Evolutionary conservation across 2,888 invertebrate genomes (phyloP).

Genomic region (Synergus umbraculus): DNA sequence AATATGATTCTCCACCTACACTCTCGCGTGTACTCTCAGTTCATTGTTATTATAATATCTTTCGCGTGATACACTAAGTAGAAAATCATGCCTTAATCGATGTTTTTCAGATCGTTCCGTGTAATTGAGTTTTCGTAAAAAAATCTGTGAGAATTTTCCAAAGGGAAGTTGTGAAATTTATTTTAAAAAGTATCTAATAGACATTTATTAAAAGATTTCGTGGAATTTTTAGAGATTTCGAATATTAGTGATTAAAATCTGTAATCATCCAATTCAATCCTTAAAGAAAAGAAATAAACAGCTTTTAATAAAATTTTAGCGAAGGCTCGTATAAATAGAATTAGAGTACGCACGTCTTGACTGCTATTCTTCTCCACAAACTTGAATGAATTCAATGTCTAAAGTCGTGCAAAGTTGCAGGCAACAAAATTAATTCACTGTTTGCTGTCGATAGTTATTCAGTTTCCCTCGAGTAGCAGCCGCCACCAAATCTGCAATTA

Average conservation of each 20-base stretch:
- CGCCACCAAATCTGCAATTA: background rate
- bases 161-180: no score
- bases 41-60: background rate
- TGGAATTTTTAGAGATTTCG: no score
- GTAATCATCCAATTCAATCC: background rate
- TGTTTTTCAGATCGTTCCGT: background rate
- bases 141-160: background rate
- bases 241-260: background rate
- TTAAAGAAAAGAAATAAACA: no score
- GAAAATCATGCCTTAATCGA: background rate
- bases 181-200: no score
- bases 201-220: no score
- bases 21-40: background rate
- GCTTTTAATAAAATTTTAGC: no score
- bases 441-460: constrained; percentile 13
- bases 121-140: background rate
- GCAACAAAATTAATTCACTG: background rate
- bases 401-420: background rate
- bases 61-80: background rate
- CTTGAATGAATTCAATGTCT: background rate
- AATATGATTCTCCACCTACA: background rate
- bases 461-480: background rate
- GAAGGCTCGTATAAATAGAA: background rate
- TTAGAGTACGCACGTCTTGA: background rate
- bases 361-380: background rate